Evolutionary conservation across 2,113 vertebrate genomes (phyloP).

Genomic region (Aphelocoma coerulescens): DNA sequence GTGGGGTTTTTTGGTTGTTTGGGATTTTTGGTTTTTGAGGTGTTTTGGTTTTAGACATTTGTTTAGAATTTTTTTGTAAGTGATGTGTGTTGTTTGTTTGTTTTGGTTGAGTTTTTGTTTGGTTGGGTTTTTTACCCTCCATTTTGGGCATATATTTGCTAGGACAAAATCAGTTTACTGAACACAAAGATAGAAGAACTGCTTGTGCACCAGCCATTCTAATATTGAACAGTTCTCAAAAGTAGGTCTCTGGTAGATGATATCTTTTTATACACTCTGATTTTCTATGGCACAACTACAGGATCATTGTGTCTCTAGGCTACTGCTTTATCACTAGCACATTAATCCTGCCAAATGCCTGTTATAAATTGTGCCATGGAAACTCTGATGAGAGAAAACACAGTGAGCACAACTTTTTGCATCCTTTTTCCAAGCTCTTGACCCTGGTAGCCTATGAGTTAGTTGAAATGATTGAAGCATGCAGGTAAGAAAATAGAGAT

Average conservation of each 20-base stretch:
- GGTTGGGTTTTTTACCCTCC: neutral
- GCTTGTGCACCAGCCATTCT: neutral
- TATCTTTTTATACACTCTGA: neutral
- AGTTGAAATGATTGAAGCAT: constrained; percentile 14
- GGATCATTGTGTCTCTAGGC: constrained; percentile 11
- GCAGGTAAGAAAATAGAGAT: neutral
- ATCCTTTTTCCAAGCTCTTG: constrained; percentile 1
- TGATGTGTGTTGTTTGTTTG: neutral
- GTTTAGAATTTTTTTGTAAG: neutral
- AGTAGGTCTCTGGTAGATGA: neutral
- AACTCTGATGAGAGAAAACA: constrained; percentile 28
- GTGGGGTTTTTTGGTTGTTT: neutral
- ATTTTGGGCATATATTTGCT: neutral
- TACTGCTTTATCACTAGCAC: neutral
- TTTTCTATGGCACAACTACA: neutral
- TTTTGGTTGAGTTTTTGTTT: neutral
- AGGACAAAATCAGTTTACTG: neutral
- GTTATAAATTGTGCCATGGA: neutral
- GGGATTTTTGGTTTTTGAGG: neutral
- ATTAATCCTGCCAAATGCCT: constrained; percentile 4
- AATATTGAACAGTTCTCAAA: neutral
- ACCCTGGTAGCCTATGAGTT: neutral
- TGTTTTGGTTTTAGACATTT: neutral
- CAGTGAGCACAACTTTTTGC: neutral
- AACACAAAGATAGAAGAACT: neutral